Evolutionary conservation across 2,797 vertebrate species (phyloP).

Genomic region (Helostoma temminkii): DNA sequence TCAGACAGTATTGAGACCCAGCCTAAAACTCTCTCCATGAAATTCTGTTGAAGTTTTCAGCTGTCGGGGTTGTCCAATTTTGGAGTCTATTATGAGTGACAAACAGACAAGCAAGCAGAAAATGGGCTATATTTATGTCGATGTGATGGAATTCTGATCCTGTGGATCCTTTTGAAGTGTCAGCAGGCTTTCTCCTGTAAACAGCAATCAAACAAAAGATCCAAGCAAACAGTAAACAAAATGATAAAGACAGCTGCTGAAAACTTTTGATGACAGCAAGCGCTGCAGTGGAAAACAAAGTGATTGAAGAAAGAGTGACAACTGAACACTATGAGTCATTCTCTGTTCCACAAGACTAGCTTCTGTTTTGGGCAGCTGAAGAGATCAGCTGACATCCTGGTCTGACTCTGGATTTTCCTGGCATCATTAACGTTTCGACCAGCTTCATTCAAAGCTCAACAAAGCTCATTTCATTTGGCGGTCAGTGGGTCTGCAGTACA

Average conservation of each 20-base stretch:
- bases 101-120: too few relatives aligned
- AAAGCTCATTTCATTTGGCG: slow-evolving; percentile 47
- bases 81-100: too few relatives aligned
- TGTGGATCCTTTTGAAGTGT: too few relatives aligned
- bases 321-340: slow-evolving; percentile 33
- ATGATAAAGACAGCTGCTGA: slow-evolving; percentile 21
- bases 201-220: slow-evolving; percentile 4
- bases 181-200: background rate
- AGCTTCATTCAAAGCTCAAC: slow-evolving; percentile 38
- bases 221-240: slow-evolving; percentile 20
- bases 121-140: too few relatives aligned
- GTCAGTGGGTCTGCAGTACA: slow-evolving; percentile 7
- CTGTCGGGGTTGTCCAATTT: too few relatives aligned
- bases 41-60: too few relatives aligned
- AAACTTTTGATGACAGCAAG: slow-evolving; percentile 2
- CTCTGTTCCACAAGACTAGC: slow-evolving; percentile 19
- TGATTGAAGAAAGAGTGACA: slow-evolving; percentile 1
- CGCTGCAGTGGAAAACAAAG: slow-evolving; percentile 21
- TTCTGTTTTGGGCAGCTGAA: slow-evolving; percentile 36
- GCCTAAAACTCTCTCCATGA: too few relatives aligned
- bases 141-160: too few relatives aligned
- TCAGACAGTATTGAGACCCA: too few relatives aligned
- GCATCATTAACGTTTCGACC: slow-evolving; percentile 35
- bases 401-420: slow-evolving; percentile 41
- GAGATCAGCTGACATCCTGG: slow-evolving; percentile 31